Evolutionary conservation across 2,797 vertebrate genomes (phyloP).

Genomic region (Uromys caudimaculatus): DNA sequence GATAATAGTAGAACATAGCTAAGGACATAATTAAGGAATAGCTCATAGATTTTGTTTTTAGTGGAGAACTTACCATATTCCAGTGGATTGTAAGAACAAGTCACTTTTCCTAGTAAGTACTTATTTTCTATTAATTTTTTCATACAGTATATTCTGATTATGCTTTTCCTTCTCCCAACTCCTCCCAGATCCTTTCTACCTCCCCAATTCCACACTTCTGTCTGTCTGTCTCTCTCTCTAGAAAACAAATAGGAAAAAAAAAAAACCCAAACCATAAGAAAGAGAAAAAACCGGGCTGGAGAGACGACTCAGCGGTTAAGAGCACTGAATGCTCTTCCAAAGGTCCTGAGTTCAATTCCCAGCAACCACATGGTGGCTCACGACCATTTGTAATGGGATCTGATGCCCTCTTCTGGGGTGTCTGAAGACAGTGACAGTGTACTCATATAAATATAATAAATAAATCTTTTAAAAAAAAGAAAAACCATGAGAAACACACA

Average conservation of each 20-base stretch:
- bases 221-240: background rate
- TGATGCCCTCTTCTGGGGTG: too few relatives aligned
- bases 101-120: background rate
- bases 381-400: too few relatives aligned
- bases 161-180: background rate
- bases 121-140: background rate
- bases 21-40: conserved; percentile 52
- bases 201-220: background rate
- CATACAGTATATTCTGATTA: background rate
- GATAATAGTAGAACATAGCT: conserved; percentile 16
- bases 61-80: background rate
- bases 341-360: too few relatives aligned
- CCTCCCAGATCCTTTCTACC: background rate
- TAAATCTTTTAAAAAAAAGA: background rate
- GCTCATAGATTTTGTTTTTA: conserved; percentile 12
- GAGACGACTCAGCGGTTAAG: too few relatives aligned
- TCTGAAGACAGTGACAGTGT: too few relatives aligned
- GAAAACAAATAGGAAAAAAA: background rate
- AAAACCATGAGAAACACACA: background rate
- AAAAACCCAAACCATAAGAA: background rate
- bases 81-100: conserved; percentile 8
- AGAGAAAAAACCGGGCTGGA: too few relatives aligned
- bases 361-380: too few relatives aligned
- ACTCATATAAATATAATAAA: too few relatives aligned
- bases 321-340: too few relatives aligned